Conservation (phyloP, 1,140 invertebrate genomes). For the Formica exsecta region DNA sequence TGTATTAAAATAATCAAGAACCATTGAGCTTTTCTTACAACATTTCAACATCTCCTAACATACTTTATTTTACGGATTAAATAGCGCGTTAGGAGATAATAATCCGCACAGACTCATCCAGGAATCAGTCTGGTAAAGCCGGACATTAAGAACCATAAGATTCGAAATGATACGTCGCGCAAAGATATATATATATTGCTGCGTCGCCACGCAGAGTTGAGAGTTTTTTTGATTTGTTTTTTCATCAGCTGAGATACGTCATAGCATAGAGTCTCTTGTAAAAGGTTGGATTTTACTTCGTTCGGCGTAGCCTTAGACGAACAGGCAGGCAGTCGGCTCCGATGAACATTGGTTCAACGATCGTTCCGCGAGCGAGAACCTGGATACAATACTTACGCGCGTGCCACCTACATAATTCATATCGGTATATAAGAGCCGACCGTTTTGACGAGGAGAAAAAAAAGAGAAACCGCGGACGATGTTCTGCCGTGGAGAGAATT, state of each 20-base stretch:
- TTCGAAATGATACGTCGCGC: background rate
- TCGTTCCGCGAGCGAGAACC: slow-evolving; percentile 73
- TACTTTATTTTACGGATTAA: no score
- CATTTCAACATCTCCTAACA: no score
- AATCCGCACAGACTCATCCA: background rate
- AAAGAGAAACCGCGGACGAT: slow-evolving; percentile 10
- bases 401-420: slow-evolving; percentile 75
- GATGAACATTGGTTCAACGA: slow-evolving; percentile 77
- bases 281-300: slow-evolving; percentile 63
- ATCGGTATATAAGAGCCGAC: slow-evolving; percentile 60
- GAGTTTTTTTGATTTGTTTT: slow-evolving; percentile 6
- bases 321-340: slow-evolving; percentile 68
- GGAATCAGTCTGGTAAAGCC: background rate
- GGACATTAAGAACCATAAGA: background rate
- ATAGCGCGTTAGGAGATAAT: background rate
- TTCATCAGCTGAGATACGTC: slow-evolving; percentile 14
- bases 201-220: no score
- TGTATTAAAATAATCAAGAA: no score
- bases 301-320: slow-evolving; percentile 17
- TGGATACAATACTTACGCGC: slow-evolving; percentile 68
- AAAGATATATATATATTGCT: no score
- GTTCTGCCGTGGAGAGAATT: slow-evolving; percentile 26
- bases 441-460: slow-evolving; percentile 50
- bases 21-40: no score
- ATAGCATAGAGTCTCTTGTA: background rate